Base-by-base conservation (phyloP, 2,888 invertebrate genomes). In the Caenorhabditis imperialis region DNA sequence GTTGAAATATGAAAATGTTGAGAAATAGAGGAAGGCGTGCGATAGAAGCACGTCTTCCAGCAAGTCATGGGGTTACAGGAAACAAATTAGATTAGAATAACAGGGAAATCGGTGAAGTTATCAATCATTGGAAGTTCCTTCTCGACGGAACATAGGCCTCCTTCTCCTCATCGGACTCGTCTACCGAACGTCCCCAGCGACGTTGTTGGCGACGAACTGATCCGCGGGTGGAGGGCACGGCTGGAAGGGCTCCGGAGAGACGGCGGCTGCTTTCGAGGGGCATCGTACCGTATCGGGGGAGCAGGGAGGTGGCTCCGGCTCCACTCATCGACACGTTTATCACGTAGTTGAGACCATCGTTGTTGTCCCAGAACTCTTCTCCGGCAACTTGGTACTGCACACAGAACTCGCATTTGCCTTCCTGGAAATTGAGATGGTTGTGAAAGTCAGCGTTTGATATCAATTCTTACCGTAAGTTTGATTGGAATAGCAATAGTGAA, bases 331-430 rank as follows among this genome's bases (percentile, higher is more conserved):
- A 65, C 23, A 75, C 67, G 38, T 70, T 62, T 18, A 77, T 45
- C 30, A 70, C 60, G 22, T 78, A 78, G 61, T 81, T 81, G 20
- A 50, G 44, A 3, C 81, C 81, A 18, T 55, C 53, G 73, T 81
- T 81, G 60, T 77, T 81, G 57, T 81, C 81, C 81, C 81, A 81
- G 61, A 45, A 81, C 8, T 69, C 61, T 10, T 40, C 51, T 30
- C 67, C 77, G 22, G 37, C 55, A 20, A 72, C 73, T 20, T 40
- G 16, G 50, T 78, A 81, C 22, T 55, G 57, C 37, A 81, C 77
- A 42, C 81, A 81, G 67, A 81, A 75, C 57, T 81, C 75, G 65
- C 77, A 78, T 40, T 72, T 57, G 14, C 72, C 72, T 27, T 45
- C 58, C 76, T 76, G 71, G 18, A 63, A 70, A 65, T 16, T 27